These are phyloP conservation scores for Takifugu flavidus DNA, from an alignment of 2,113 vertebrate genomes.

Conservation along the genomic window DNA sequence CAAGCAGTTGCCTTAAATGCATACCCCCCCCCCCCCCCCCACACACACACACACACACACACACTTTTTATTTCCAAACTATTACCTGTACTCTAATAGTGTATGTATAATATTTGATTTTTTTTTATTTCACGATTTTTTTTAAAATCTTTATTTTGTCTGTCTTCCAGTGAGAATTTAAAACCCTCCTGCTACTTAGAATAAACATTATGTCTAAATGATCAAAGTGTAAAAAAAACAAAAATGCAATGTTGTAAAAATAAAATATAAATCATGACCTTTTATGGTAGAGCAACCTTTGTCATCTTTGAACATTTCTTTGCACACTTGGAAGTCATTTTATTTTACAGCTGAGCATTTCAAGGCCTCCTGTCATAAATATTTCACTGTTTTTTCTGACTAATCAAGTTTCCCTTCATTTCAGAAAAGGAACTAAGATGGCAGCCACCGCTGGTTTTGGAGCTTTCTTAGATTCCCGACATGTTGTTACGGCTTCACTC, in stretches of 20 bases:
- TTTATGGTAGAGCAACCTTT: slow-evolving; percentile 22
- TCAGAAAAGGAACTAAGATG: no score
- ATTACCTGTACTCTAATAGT: slow-evolving; percentile 40
- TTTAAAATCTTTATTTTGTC: slow-evolving; percentile 35
- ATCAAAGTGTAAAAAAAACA: slow-evolving; percentile 37
- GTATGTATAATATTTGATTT: slow-evolving; percentile 38
- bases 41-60: neutral
- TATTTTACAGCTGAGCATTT: neutral
- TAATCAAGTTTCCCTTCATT: no score
- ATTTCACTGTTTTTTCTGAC: no score
- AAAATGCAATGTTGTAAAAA: slow-evolving; percentile 53
- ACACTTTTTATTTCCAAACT: slow-evolving; percentile 29
- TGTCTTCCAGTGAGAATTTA: slow-evolving; percentile 60
- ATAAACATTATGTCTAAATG: slow-evolving; percentile 39
- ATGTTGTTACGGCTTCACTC: no score
- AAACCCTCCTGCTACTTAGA: slow-evolving; percentile 33
- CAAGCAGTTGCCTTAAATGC: slow-evolving; percentile 68
- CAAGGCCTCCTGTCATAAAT: no score
- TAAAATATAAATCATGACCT: slow-evolving; percentile 43
- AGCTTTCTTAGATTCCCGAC: no score
- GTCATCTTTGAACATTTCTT: slow-evolving; percentile 20
- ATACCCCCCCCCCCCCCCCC: slow-evolving; percentile 15
- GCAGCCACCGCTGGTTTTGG: no score
- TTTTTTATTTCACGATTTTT: slow-evolving; percentile 52
- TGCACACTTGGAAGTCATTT: neutral